Evolutionary conservation across 2,113 vertebrate genomes (phyloP).

Genomic region (Lates calcarifer): DNA sequence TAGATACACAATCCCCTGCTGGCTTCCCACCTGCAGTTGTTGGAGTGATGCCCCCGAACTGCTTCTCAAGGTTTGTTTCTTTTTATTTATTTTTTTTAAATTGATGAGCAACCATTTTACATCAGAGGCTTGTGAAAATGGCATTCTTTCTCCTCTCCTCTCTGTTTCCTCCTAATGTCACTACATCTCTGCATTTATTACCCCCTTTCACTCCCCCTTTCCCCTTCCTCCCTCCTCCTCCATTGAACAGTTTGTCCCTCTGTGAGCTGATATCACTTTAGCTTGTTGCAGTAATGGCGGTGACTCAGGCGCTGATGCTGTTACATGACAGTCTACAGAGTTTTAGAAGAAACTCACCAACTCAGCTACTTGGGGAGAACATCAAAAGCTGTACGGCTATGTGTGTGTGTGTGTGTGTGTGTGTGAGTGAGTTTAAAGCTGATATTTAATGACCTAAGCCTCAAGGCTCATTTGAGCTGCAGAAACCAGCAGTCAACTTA

Average conservation of each 20-base stretch:
- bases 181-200: background rate
- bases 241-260: slow-evolving; percentile 11
- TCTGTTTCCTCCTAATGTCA: no score
- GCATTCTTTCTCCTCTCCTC: background rate
- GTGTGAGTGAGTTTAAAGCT: slow-evolving; percentile 59
- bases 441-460: slow-evolving; percentile 75
- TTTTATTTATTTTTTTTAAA: background rate
- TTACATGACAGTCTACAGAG: slow-evolving; percentile 45
- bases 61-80: background rate
- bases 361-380: slow-evolving; percentile 67
- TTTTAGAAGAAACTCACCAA: slow-evolving; percentile 64
- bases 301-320: slow-evolving; percentile 47
- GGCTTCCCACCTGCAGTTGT: slow-evolving; percentile 2
- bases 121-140: background rate
- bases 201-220: background rate
- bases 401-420: slow-evolving; percentile 40
- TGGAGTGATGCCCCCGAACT: background rate
- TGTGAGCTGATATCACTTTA: slow-evolving; percentile 41
- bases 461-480: slow-evolving; percentile 71
- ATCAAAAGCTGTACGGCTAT: slow-evolving; percentile 31
- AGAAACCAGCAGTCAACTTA: slow-evolving; percentile 70
- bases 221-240: background rate
- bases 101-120: background rate
- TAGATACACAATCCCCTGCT: background rate
- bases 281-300: slow-evolving; percentile 42